Percentiles rank a stretch among this genome's conserved stretches.
These are phyloP conservation scores for Leuciscus waleckii DNA, from an alignment of 2,797 vertebrate species.

Conservation along the genomic window DNA sequence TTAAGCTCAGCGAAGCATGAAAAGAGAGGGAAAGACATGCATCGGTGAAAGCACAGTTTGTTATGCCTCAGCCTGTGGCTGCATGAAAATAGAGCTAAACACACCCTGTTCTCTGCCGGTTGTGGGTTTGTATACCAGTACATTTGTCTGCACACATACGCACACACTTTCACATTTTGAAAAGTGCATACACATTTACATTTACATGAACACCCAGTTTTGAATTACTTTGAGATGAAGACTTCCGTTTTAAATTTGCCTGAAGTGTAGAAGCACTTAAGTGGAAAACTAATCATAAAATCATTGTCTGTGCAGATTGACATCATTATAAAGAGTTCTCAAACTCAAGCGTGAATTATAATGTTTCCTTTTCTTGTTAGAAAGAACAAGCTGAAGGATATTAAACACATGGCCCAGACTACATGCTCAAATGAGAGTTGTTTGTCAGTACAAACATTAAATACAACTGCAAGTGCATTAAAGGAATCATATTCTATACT, in stretches of 20 bases:
- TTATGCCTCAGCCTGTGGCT: slow-evolving; percentile 13
- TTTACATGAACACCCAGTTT: slow-evolving; percentile 12
- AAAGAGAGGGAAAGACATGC: slow-evolving; percentile 20
- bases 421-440: not conserved
- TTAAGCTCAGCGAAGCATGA: slow-evolving; percentile 47
- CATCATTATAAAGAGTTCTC: slow-evolving; percentile 20
- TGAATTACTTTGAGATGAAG: slow-evolving; percentile 30
- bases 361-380: not conserved
- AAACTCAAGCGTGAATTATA: slow-evolving; percentile 10
- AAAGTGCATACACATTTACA: not conserved
- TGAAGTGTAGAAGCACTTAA: slow-evolving; percentile 23
- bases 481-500: not conserved
- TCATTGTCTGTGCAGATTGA: slow-evolving; percentile 28
- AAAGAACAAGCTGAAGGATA: slow-evolving; percentile 4
- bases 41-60: not conserved
- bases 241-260: slow-evolving; percentile 18
- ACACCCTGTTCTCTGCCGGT: slow-evolving; percentile 18
- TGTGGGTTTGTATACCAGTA: slow-evolving; percentile 14
- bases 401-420: not conserved
- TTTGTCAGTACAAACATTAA: not conserved
- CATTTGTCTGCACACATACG: slow-evolving; percentile 1
- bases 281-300: slow-evolving; percentile 40
- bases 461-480: not conserved
- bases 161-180: not conserved
- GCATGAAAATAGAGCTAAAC: not conserved